A percentile compares a stretch with the other conserved stretches of the same genome.
These are phyloP conservation scores for Rhinophrynus dorsalis DNA, from an alignment of 2,797 vertebrate genomes.

Conservation along the genomic window DNA sequence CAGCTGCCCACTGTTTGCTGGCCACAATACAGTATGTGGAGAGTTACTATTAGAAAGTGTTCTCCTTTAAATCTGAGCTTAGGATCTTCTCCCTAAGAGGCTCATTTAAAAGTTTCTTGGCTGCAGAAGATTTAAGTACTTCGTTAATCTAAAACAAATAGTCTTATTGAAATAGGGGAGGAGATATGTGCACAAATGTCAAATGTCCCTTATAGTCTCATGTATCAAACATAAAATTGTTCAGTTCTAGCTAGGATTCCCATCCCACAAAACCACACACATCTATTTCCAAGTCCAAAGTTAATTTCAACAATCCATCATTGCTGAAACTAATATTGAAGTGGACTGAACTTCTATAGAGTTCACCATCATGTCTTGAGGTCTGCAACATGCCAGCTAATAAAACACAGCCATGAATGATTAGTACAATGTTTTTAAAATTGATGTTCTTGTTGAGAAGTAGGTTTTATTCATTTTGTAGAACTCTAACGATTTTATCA, in stretches of 20 bases:
- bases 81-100: background rate
- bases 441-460: slow-evolving; percentile 15
- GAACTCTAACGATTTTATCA: background rate
- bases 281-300: slow-evolving; percentile 42
- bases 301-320: slow-evolving; percentile 49
- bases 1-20: too few relatives aligned
- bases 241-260: slow-evolving; percentile 29
- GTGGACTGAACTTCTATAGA: slow-evolving; percentile 44
- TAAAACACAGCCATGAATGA: slow-evolving; percentile 33
- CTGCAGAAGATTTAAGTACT: slow-evolving; percentile 1
- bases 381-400: slow-evolving; percentile 40
- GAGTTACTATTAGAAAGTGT: too few relatives aligned
- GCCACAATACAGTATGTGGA: too few relatives aligned
- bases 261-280: slow-evolving; percentile 40
- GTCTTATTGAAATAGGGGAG: background rate
- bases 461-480: background rate
- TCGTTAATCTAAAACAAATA: background rate
- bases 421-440: slow-evolving; percentile 32
- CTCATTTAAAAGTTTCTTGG: background rate
- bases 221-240: slow-evolving; percentile 9
- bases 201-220: slow-evolving; percentile 3
- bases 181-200: background rate
- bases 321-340: slow-evolving; percentile 44
- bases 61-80: slow-evolving; percentile 1
- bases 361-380: slow-evolving; percentile 36